Percentiles rank a stretch among this genome's conserved stretches.
Conservation (phyloP, 1,140 invertebrate species). For the Cepaea nemoralis region DNA sequence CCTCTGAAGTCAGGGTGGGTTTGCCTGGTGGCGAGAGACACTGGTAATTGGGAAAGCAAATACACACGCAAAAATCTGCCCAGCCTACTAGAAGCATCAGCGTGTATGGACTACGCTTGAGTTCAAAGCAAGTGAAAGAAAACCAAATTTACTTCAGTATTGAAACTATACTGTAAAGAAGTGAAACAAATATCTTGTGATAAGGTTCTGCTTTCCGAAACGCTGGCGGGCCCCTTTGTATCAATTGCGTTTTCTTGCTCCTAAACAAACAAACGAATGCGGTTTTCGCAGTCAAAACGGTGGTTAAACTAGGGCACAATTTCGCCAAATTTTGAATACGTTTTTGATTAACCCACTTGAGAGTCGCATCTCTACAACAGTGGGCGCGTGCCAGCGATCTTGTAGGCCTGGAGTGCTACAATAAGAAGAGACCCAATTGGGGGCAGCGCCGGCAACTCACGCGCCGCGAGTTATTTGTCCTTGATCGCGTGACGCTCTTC, state of each 20-base stretch:
- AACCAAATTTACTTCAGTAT: too few species aligned
- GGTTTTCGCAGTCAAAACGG: conserved; percentile 30
- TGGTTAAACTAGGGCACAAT: conserved; percentile 22
- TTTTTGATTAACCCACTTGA: conserved; percentile 25
- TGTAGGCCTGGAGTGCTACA: conserved; percentile 3
- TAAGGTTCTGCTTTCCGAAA: too few species aligned
- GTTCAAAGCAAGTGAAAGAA: too few species aligned
- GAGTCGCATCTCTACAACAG: background rate
- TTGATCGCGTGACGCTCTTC: conserved; percentile 23
- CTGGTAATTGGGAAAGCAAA: too few species aligned
- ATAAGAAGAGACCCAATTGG: conserved; percentile 17
- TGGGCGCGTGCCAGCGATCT: conserved; percentile 3
- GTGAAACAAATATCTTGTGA: too few species aligned
- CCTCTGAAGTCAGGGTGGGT: too few species aligned
- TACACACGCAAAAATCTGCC: too few species aligned
- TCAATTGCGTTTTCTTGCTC: background rate
- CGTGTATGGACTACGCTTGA: too few species aligned
- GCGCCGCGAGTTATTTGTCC: conserved; percentile 29
- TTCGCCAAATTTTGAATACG: conserved; percentile 19
- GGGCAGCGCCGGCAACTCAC: conserved; percentile 4
- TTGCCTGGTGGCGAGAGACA: too few species aligned
- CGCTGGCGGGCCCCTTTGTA: background rate
- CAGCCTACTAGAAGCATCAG: too few species aligned
- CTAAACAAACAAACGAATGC: conserved; percentile 7
- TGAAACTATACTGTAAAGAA: too few species aligned